Conservation (phyloP, 2,888 invertebrate species). For the Leucoma salicis region DNA sequence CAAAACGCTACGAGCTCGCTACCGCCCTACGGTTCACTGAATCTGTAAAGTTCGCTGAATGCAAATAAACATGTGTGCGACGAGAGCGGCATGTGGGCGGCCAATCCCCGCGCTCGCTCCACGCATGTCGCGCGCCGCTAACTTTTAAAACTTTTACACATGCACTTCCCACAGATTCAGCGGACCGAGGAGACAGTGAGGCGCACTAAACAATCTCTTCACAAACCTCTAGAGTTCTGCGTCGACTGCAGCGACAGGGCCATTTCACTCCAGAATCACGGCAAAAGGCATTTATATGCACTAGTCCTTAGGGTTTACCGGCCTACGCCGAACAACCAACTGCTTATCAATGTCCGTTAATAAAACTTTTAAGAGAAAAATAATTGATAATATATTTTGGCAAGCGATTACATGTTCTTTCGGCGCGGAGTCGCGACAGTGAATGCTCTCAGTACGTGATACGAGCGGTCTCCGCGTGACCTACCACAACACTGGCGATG, state of each 20-base stretch:
- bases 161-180: slow-evolving; percentile 54
- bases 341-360: slow-evolving; percentile 21
- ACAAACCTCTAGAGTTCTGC: slow-evolving; percentile 80
- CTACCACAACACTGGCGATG: slow-evolving; percentile 84
- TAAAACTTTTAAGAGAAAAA: slow-evolving; percentile 15
- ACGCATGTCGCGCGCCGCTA: slow-evolving; percentile 73
- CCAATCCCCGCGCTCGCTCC: slow-evolving; percentile 67
- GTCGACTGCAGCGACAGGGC: slow-evolving; percentile 82
- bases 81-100: slow-evolving; percentile 48
- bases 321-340: slow-evolving; percentile 18
- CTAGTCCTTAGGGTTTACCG: slow-evolving; percentile 44
- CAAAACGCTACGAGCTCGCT: slow-evolving; percentile 62
- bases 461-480: slow-evolving; percentile 75
- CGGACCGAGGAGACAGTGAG: slow-evolving; percentile 33
- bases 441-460: slow-evolving; percentile 55
- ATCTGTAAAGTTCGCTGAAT: slow-evolving; percentile 72
- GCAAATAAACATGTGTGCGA: slow-evolving; percentile 79
- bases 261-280: slow-evolving; percentile 81
- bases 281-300: slow-evolving; percentile 67
- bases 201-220: slow-evolving; percentile 41
- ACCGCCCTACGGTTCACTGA: slow-evolving; percentile 77
- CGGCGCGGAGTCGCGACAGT: slow-evolving; percentile 62
- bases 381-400: slow-evolving; percentile 23
- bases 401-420: slow-evolving; percentile 57
- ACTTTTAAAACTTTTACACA: slow-evolving; percentile 73